Evolutionary conservation across 1,140 invertebrate species (phyloP), one percentile per base, ranked within the genome.

Genomic region (Procambarus virginalis): DNA sequence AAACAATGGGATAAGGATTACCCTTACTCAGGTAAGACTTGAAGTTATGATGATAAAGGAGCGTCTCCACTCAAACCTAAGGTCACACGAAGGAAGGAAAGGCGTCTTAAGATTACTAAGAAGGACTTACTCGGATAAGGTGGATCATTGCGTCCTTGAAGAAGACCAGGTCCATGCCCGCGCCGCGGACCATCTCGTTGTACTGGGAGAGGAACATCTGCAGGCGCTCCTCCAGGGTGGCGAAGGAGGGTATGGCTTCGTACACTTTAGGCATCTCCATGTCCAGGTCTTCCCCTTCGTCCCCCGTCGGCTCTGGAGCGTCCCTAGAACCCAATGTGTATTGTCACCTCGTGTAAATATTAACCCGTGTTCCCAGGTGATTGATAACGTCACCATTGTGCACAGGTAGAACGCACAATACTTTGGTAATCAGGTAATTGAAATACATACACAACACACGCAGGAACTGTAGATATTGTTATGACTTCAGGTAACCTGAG

Each of bases 81-180:
- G 51, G 8, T 55, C 4, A 12, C 51, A 9, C 8, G 12, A 55
- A 55, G 8, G 12, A 55, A 55, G 12, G 4, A 55, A 55, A 55
- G 10, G 10, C 51, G 2, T 9, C 8, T 55, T 55, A 12, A 55
- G 12, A 55, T 55, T 12, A 8, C 51, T 55, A 5, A 9, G 12
- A 9, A 55, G 4, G 51, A 58, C 78, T 73, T 14, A 95, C 94
- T 92, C 98, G 99, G 17, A 99, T 97, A 90, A 99, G 94, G 95
- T 99, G 98, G 73, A 97, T 94, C 97, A 99, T 99, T 22, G 98
- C 98, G 94, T 99, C 98, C n/a, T 97, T 97, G 93, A 99, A 99
- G 94, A 99, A 99, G n/a, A 99, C 98, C 46, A 99, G 95, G 95
- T 99, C 98, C 98, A 99, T 99, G 73, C 97, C 97, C 90, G 97